Evolutionary conservation across 2,113 vertebrate genomes (phyloP).

Genomic region (Acanthochromis polyacanthus): DNA sequence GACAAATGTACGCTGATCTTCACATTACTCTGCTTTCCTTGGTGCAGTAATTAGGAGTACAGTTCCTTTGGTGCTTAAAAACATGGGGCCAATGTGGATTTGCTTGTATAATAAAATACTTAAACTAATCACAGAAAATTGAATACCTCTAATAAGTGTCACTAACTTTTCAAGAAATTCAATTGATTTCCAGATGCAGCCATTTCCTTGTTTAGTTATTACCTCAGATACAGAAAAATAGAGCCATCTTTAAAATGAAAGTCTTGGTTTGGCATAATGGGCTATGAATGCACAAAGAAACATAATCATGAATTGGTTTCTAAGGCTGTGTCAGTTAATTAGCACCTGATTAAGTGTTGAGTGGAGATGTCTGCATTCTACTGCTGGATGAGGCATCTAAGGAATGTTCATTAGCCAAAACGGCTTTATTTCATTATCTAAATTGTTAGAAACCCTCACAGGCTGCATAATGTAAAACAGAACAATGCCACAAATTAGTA

Average conservation of each 20-base stretch:
- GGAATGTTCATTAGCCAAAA: conserved; percentile 13
- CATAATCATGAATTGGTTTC: conserved; percentile 52
- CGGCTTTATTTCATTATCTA: background rate
- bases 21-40: no score
- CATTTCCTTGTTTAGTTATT: conserved; percentile 44
- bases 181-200: conserved; percentile 39
- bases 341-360: conserved; percentile 68
- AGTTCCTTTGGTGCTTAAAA: no score
- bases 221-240: conserved; percentile 22
- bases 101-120: conserved; percentile 29
- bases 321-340: conserved; percentile 72
- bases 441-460: conserved; percentile 9
- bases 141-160: conserved; percentile 39
- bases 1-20: no score
- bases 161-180: conserved; percentile 40
- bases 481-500: background rate
- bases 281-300: conserved; percentile 34
- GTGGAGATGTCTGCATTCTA: conserved; percentile 52
- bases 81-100: no score
- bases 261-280: conserved; percentile 66
- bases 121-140: conserved; percentile 31
- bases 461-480: background rate
- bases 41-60: no score
- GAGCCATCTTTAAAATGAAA: conserved; percentile 40
- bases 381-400: conserved; percentile 33